phyloP scores from a whole-genome alignment of 2,888 invertebrate genomes.

The Cabera pusaria region DNA sequence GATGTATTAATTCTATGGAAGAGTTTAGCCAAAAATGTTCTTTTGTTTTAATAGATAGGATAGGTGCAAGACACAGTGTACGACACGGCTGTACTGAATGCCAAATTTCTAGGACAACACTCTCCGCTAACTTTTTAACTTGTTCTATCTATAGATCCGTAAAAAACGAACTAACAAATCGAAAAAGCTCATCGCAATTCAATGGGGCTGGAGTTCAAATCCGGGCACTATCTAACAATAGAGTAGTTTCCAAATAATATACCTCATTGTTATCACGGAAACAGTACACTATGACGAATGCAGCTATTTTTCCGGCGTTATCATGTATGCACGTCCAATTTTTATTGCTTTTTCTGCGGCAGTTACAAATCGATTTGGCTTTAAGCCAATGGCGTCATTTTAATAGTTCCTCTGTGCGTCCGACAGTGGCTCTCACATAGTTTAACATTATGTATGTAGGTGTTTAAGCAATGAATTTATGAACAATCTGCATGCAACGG shows the following conservation, averaged over 20 bases:
- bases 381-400: conserved; percentile 74
- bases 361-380: conserved; percentile 81
- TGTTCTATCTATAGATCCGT: no score
- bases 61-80: no score
- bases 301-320: conserved; percentile 69
- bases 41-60: no score
- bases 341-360: conserved; percentile 78
- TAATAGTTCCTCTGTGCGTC: conserved; percentile 63
- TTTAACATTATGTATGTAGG: conserved; percentile 36
- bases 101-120: no score
- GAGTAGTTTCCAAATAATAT: conserved; percentile 41
- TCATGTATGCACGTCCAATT: conserved; percentile 73
- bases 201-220: conserved; percentile 10
- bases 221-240: conserved; percentile 30
- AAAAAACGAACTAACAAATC: conserved; percentile 14
- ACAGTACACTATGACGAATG: conserved; percentile 63
- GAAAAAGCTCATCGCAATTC: conserved; percentile 13
- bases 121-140: no score
- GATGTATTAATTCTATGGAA: no score
- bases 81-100: no score
- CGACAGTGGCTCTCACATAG: conserved; percentile 42
- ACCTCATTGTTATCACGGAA: conserved; percentile 58
- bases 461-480: conserved; percentile 33
- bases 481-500: conserved; percentile 3
- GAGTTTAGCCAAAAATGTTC: no score